These are phyloP conservation scores for Spilarctia lutea DNA, from an alignment of 2,888 invertebrate genomes.

Conservation along the genomic window DNA sequence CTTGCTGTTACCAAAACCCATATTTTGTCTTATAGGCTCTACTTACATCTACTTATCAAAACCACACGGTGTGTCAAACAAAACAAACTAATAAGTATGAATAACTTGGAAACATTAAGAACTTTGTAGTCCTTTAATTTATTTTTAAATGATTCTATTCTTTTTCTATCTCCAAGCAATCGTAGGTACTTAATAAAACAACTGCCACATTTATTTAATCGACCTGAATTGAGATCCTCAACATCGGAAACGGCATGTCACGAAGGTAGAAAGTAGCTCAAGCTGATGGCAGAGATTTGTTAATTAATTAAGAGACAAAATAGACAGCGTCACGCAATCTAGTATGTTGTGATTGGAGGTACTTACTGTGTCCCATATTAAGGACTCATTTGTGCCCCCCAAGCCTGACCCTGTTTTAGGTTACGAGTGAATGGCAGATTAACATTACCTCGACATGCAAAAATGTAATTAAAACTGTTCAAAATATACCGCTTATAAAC, in stretches of 20 bases:
- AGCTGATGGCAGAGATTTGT: constrained; percentile 75
- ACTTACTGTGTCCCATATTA: constrained; percentile 66
- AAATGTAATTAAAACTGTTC: constrained; percentile 36
- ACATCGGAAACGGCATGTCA: constrained; percentile 44
- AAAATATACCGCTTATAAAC: constrained; percentile 9
- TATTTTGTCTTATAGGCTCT: too few relatives aligned
- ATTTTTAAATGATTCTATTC: neutral
- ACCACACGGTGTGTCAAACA: neutral
- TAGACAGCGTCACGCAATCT: constrained; percentile 74
- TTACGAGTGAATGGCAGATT: constrained; percentile 26
- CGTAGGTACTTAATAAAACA: constrained; percentile 8
- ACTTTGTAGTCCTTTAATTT: neutral
- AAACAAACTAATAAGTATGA: too few relatives aligned
- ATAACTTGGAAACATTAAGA: neutral
- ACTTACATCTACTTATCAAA: neutral
- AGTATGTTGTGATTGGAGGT: constrained; percentile 58
- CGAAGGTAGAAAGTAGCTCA: constrained; percentile 69
- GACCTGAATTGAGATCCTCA: constrained; percentile 51
- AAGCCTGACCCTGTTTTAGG: constrained; percentile 27
- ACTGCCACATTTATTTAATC: constrained; percentile 45
- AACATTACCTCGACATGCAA: constrained; percentile 37
- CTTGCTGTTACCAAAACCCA: too few relatives aligned
- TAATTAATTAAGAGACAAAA: constrained; percentile 78
- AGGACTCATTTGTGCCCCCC: constrained; percentile 50
- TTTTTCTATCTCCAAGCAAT: neutral